Evolutionary conservation across 1,140 invertebrate genomes (phyloP), one percentile per base, ranked within the genome.

Genomic region (Cydia splendana): DNA sequence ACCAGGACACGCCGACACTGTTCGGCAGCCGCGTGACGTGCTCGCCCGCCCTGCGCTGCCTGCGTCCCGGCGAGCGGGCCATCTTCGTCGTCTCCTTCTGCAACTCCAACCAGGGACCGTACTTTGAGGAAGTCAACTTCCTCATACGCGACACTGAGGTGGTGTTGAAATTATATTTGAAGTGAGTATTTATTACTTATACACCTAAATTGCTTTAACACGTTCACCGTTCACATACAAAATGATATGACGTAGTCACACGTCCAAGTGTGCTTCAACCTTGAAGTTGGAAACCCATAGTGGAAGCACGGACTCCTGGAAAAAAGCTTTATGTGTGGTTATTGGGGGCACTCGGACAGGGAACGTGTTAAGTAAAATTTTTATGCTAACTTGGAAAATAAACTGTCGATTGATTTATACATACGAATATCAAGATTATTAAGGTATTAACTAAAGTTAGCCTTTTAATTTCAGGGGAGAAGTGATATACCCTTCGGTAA

Each of bases 81-180:
- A 86, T 82, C 6, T 93, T 91, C 79, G 78, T 87, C 1, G 86
- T 92, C 53, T 88, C 90, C 0, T 92, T 91, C 78, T 85, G 82
- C 45, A 93, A 91, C 74, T 90, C 90, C 13, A 92, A 91, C 76
- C 89, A 92, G 51, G 91, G 91, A n/a, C 86, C 88, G 7, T 93
- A 86, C 76, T 93, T 93, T 78, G 91, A 93, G 81, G 91, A 93
- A 84, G 80, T 92, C 4, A 86, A 90, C 79, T 93, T 93, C 78
- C 48, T 62, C 2, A 88, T 93, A 74, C 83, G 87, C 6, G 90
- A 92, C 34, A 90, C 90, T 5, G 79, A 83, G 62, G 85, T 91
- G 2, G 79, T 88, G 12, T 75, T 91, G 3, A 93, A 91, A 75
- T 77, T 93, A 0, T 92, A 92, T 84, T 85, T 93, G 69, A 93